Evolutionary conservation across 2,797 vertebrate species (phyloP).

Genomic region (Varecia variegata): DNA sequence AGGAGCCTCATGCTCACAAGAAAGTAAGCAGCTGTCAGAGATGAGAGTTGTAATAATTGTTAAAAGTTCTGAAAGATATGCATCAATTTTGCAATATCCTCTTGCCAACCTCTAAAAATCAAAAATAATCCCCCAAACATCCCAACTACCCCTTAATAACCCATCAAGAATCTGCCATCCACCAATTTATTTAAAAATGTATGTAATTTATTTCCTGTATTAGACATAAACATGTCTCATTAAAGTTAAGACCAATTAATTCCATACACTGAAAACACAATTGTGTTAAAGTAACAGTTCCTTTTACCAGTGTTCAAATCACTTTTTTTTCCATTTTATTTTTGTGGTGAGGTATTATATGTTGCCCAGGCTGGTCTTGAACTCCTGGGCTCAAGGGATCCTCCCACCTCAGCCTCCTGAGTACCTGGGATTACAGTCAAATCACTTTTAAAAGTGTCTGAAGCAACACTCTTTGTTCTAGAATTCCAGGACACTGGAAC

Average conservation of each 20-base stretch:
- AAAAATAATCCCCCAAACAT: background rate
- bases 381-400: background rate
- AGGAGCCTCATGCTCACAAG: background rate
- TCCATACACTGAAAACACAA: background rate
- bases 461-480: slow-evolving; percentile 30
- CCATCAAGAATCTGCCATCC: background rate
- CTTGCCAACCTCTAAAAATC: background rate
- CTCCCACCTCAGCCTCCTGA: background rate
- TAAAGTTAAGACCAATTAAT: slow-evolving; percentile 3
- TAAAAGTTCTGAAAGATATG: background rate
- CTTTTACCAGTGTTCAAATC: slow-evolving; percentile 9
- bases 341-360: background rate
- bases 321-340: background rate
- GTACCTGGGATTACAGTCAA: background rate
- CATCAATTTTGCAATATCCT: background rate
- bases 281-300: background rate
- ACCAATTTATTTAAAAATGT: background rate
- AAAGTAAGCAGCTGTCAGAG: background rate
- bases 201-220: background rate
- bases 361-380: background rate
- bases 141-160: background rate
- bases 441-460: background rate
- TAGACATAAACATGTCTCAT: slow-evolving; percentile 14
- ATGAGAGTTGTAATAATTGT: background rate
- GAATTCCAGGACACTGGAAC: background rate